These are phyloP conservation scores for Gortyna flavago DNA, from an alignment of 2,888 invertebrate genomes.

Conservation along the genomic window DNA sequence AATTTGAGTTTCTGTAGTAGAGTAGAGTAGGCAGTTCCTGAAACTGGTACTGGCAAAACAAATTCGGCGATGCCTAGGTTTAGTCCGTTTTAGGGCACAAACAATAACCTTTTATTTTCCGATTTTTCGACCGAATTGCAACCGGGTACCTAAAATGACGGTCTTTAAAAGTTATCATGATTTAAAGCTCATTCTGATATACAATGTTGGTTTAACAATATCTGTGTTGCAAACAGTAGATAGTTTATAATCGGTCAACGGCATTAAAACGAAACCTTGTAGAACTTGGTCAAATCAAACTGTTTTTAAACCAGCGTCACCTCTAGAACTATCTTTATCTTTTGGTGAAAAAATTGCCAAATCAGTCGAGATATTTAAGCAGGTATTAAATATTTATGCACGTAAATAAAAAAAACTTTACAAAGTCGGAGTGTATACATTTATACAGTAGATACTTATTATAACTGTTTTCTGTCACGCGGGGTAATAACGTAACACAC, in stretches of 20 bases:
- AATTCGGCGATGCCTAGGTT: conserved; percentile 3
- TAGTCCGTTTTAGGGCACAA: conserved; percentile 1
- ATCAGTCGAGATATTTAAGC: too few species aligned
- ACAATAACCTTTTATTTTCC: background rate
- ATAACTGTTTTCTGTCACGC: too few species aligned
- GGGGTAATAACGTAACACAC: too few species aligned
- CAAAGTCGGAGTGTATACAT: too few species aligned
- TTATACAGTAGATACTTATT: too few species aligned
- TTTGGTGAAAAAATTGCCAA: too few species aligned
- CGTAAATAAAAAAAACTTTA: too few species aligned
- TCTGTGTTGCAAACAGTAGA: background rate
- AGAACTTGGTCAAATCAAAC: background rate
- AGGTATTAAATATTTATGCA: too few species aligned
- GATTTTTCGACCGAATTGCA: conserved; percentile 2
- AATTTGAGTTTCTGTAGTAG: background rate
- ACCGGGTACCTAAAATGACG: background rate
- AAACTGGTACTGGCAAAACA: background rate
- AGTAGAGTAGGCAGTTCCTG: background rate
- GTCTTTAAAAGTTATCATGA: background rate
- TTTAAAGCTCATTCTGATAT: background rate
- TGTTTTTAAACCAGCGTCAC: too few species aligned
- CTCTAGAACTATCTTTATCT: too few species aligned
- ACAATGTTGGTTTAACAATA: background rate
- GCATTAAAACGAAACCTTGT: background rate
- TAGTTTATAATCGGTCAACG: background rate